A percentile compares a stretch with the other conserved stretches of the same genome.
phyloP scores from a whole-genome alignment of 2,888 invertebrate species.

The Anodontia alba region DNA sequence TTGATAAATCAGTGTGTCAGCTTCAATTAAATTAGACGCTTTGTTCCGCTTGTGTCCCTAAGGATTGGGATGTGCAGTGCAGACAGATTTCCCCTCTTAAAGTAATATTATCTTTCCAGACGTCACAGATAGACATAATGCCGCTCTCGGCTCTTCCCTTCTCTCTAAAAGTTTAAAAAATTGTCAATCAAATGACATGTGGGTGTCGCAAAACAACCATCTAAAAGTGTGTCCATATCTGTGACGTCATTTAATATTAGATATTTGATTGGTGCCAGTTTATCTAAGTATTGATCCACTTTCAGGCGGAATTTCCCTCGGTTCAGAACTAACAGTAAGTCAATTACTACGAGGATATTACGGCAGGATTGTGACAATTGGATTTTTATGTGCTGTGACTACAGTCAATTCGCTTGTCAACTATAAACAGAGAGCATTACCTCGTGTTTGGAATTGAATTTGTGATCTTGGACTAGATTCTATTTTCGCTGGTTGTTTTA shows the following conservation, averaged over 20 bases:
- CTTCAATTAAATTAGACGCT: not conserved
- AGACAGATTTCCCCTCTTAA: too few species aligned
- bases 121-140: not conserved
- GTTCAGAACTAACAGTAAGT: not conserved
- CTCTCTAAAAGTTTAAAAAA: not conserved
- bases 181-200: not conserved
- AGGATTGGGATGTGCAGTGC: not conserved
- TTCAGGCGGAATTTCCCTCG: not conserved
- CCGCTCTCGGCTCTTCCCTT: not conserved
- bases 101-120: not conserved
- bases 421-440: not conserved
- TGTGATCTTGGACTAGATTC: not conserved
- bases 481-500: not conserved
- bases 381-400: conserved; percentile 9
- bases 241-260: not conserved
- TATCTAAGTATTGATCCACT: conserved; percentile 13
- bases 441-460: not conserved
- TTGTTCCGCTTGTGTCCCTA: not conserved
- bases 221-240: not conserved
- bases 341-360: conserved; percentile 7
- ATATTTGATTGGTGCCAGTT: not conserved
- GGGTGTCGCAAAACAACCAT: not conserved
- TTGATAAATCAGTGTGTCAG: not conserved
- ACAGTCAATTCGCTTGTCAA: not conserved
- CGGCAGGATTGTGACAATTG: conserved; percentile 11